Percentiles rank a stretch among this genome's conserved stretches.
Evolutionary conservation across 2,797 vertebrate genomes (phyloP).

Genomic region (Salmo trutta): DNA sequence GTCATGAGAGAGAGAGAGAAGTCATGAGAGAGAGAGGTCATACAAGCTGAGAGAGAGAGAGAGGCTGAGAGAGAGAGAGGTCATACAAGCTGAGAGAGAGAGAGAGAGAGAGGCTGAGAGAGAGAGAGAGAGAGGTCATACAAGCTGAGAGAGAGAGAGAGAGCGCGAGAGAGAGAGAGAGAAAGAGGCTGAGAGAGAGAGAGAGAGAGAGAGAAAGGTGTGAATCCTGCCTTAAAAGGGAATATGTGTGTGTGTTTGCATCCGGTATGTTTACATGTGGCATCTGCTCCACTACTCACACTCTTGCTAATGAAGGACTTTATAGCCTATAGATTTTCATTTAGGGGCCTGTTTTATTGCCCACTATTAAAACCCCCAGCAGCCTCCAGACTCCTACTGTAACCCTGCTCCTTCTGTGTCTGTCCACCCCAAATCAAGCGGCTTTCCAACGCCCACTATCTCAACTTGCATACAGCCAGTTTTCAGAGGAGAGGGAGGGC

Average conservation of each 20-base stretch:
- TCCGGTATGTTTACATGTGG: slow-evolving; percentile 6
- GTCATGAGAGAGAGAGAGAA: slow-evolving; percentile 9
- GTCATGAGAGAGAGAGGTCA: background rate
- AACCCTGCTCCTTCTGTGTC: background rate
- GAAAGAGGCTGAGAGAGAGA: background rate
- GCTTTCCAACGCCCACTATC: too few relatives aligned
- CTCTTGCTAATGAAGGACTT: slow-evolving; percentile 33
- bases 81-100: background rate
- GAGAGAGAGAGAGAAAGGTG: background rate
- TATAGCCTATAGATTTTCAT: slow-evolving; percentile 34
- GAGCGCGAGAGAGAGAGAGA: background rate
- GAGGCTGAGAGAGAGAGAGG: background rate
- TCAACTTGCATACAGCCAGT: too few relatives aligned
- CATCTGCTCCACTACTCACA: slow-evolving; percentile 37
- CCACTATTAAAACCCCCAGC: slow-evolving; percentile 22
- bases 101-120: too few relatives aligned
- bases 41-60: too few relatives aligned
- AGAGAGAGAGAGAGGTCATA: too few relatives aligned
- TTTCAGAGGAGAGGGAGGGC: too few relatives aligned
- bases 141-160: too few relatives aligned
- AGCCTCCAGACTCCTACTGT: background rate
- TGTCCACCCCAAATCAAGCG: background rate
- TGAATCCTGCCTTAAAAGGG: slow-evolving; percentile 17
- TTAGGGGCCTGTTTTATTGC: slow-evolving; percentile 30
- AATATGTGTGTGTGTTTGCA: slow-evolving; percentile 19